Evolutionary conservation across 2,797 vertebrate genomes (phyloP), one percentile per base, ranked within the genome.

Genomic region (Thalassophryne amazonica): DNA sequence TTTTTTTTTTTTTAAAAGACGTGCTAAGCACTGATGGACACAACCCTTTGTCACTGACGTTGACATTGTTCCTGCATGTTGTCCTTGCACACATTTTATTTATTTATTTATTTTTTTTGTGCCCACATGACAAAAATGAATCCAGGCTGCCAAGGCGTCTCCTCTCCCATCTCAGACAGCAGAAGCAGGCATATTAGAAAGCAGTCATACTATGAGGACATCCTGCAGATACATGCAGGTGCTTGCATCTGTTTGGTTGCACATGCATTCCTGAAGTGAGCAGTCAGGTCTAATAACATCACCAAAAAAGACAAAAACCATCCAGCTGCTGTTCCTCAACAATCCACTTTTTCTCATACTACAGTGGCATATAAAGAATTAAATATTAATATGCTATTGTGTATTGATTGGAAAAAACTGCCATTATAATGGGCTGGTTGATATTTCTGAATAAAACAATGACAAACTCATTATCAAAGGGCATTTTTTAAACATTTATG

Each of bases 401-500:
- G 87, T 90, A 90, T 91, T 48, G 91, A 90, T 90, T 86, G 84
- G 86, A 86, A 86, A 88, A 86, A 88, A 78, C 88, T 89, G 86
- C 80, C 78, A 82, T 79, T 38, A 39, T 90, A 91, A 91, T 90
- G 84, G 88, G 63, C 64, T 27, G 59, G 84, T 86, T 91, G 88
- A 91, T 92, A 89, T 91, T 91, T 90, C 88, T 90, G 87, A 89
- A 87, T 88, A 89, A 90, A 92, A 90, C 85, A 90, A 89, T 90
- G 86, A 88, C 86, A 90, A 87, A 91, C 83, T 91, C 79, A 60
- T 88, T 91, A 91, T 85, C 79, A 91, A 91, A 92, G 90, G 90
- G 88, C 91, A 91, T 86, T 90, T 89, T 90, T 92, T 84, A 91
- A 91, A 91, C 89, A 92, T 92, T 91, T 82, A 92, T 91, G 86